phyloP scores from a whole-genome alignment of 2,888 invertebrate species.

The Ophion slaviceki region DNA sequence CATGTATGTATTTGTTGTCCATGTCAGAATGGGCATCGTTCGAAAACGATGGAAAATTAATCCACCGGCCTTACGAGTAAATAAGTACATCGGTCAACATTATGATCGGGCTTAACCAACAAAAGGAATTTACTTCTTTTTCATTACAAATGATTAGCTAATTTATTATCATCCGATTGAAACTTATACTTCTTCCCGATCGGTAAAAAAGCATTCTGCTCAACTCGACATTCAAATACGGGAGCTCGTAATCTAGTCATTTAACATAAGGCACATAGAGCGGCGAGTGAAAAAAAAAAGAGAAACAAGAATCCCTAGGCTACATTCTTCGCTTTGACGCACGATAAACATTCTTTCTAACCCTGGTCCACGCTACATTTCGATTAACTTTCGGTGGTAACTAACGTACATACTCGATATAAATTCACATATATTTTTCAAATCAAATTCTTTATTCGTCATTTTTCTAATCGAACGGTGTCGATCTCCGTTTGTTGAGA shows the following conservation, averaged over 20 bases:
- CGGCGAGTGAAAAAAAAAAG: background rate
- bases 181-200: too few relatives aligned
- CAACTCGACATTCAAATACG: background rate
- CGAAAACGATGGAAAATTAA: background rate
- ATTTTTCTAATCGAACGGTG: conserved; percentile 1
- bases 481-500: background rate
- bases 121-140: background rate
- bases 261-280: background rate
- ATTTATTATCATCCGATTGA: too few relatives aligned
- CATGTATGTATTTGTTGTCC: background rate
- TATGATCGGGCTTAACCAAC: background rate
- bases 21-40: conserved; percentile 4
- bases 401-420: too few relatives aligned
- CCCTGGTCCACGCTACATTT: background rate
- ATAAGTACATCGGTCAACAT: background rate
- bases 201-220: background rate
- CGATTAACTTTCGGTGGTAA: background rate
- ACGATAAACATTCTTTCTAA: background rate
- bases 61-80: background rate
- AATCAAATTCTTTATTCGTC: background rate
- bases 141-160: too few relatives aligned
- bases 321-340: background rate
- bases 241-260: background rate
- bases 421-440: background rate
- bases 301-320: background rate